Evolutionary conservation across 2,113 vertebrate species (phyloP).

Genomic region (Gymnocephalus cernua): DNA sequence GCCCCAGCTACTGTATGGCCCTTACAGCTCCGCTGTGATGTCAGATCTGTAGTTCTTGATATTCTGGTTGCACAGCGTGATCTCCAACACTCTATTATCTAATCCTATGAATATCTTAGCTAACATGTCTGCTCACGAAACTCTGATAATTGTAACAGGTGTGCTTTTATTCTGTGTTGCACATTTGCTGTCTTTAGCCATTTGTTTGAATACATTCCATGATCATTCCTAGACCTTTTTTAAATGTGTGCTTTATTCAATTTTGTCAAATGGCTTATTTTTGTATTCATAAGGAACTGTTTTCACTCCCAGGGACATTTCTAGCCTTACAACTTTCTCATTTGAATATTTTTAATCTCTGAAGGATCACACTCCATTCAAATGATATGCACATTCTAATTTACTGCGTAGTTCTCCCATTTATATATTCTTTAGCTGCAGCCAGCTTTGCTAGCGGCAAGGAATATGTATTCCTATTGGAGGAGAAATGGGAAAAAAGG

Average conservation of each 20-base stretch:
- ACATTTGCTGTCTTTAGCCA: slow-evolving; percentile 6
- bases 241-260: slow-evolving; percentile 59
- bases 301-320: slow-evolving; percentile 60
- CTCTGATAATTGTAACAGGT: not conserved
- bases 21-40: slow-evolving; percentile 16
- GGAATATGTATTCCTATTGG: slow-evolving; percentile 44
- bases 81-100: slow-evolving; percentile 10
- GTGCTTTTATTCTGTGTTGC: not conserved
- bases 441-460: slow-evolving; percentile 64
- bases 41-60: slow-evolving; percentile 20
- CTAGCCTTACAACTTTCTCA: slow-evolving; percentile 56
- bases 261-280: slow-evolving; percentile 58
- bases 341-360: slow-evolving; percentile 79
- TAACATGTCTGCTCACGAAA: slow-evolving; percentile 13
- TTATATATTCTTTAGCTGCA: slow-evolving; percentile 64
- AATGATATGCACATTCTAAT: slow-evolving; percentile 75
- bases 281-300: slow-evolving; percentile 62
- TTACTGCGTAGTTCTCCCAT: slow-evolving; percentile 57
- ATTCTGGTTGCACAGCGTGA: slow-evolving; percentile 12
- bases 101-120: slow-evolving; percentile 9
- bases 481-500: slow-evolving; percentile 33
- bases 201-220: slow-evolving; percentile 20
- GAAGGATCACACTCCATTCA: slow-evolving; percentile 63
- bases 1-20: not conserved
- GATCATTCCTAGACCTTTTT: slow-evolving; percentile 36